Evolutionary conservation across 2,797 vertebrate species (phyloP), one percentile per base, ranked within the genome.

Genomic region (Zenarchopterus dispar): DNA sequence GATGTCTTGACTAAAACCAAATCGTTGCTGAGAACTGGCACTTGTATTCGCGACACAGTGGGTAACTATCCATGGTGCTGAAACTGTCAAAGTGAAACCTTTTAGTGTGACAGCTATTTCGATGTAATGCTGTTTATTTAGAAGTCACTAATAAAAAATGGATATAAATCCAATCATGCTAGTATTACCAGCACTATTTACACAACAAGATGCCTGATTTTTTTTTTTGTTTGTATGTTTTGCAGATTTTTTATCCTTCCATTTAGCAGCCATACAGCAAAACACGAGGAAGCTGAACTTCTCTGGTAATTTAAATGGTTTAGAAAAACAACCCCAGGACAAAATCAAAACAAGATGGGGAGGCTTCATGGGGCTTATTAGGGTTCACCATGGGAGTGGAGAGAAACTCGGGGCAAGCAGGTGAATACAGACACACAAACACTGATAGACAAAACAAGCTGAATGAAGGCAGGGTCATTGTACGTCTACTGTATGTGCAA

Each of bases 61-160:
- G 19, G 68, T 85, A 90, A 72, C 92, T 93, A 66, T 91, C 90
- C 89, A 16, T 62, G 90, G 90, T 93, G 42, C 93, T 93, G 89
- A 92, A 88, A 1, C 46, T 1, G 0, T 28, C 53, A 64, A 70
- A 8, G 11, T 72, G 46, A 44, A 41, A 59, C 47, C 8, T 67
- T 19, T 60, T 9, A 68, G 24, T 23, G 24, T 45, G 59, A 56
- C 46, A 63, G n/a, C 44, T 44, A 51, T 8, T 67, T 22, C 26
- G 39, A 22, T 75, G 77, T 62, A 44, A 68, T 28, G 1, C 4
- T 18, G 39, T 36, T 13, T 0, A 54, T 69, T 64, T 51, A 59
- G 2, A 52, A 50, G 5, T 36, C 11, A 36, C 9, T 11, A 36
- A 36, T 4, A 36, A 13, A 36, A 36, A 36, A 36, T 36, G 3